phyloP scores from a whole-genome alignment of 2,113 vertebrate genomes.

The Centrocercus urophasianus region DNA sequence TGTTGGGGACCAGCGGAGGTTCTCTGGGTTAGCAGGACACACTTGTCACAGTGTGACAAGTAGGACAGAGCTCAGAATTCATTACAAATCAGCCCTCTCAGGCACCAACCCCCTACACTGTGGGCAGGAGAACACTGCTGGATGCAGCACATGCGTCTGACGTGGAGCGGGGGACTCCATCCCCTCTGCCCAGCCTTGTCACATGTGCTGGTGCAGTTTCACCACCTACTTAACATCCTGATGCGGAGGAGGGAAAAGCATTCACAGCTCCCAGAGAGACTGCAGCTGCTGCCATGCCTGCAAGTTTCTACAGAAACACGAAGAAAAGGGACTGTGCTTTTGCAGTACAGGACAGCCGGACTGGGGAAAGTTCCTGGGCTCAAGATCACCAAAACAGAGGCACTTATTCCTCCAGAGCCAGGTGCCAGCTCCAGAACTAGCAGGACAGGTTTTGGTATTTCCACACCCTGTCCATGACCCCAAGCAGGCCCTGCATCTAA shows the following conservation, averaged over 20 bases:
- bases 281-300: background rate
- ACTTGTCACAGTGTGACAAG: background rate
- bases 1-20: background rate
- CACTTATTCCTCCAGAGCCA: background rate
- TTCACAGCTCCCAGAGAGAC: background rate
- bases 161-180: background rate
- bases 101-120: background rate
- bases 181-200: background rate
- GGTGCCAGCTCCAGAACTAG: constrained; percentile 46
- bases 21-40: background rate
- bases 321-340: background rate
- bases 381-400: background rate
- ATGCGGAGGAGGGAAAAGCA: background rate
- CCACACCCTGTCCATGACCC: background rate
- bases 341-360: background rate
- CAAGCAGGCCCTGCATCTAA: background rate
- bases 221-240: background rate
- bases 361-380: background rate
- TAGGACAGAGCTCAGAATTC: background rate
- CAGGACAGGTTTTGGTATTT: constrained; percentile 39
- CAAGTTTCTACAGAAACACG: background rate
- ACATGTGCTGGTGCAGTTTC: background rate
- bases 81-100: background rate
- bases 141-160: accelerated
- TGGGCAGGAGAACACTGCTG: background rate